phyloP scores from a whole-genome alignment of 2,113 vertebrate genomes.

The Procavia capensis region DNA sequence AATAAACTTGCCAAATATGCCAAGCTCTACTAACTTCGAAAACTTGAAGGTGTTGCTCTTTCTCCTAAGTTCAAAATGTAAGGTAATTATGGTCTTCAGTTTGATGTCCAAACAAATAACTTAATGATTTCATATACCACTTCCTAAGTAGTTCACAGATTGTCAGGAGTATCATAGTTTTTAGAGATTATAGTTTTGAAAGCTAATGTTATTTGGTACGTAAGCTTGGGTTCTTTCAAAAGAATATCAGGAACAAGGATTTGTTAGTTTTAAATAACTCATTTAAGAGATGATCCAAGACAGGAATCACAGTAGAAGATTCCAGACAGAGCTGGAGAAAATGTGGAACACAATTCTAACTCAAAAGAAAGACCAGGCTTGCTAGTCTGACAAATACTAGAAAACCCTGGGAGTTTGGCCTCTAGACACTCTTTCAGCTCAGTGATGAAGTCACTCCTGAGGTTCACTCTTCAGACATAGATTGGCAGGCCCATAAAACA shows the following conservation, averaged over 20 bases:
- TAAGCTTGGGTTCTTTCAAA: not conserved
- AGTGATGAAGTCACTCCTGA: too few relatives aligned
- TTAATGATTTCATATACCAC: conserved; percentile 1
- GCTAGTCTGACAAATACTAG: too few relatives aligned
- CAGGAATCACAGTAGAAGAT: too few relatives aligned
- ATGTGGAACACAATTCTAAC: too few relatives aligned
- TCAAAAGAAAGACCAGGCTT: too few relatives aligned
- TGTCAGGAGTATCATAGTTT: not conserved
- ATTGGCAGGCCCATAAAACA: too few relatives aligned
- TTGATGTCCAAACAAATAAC: not conserved
- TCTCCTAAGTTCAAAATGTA: conserved; percentile 36
- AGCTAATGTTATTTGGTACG: not conserved
- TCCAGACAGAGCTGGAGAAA: too few relatives aligned
- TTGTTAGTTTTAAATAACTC: not conserved
- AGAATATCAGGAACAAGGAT: too few relatives aligned
- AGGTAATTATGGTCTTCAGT: not conserved
- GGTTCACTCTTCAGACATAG: too few relatives aligned
- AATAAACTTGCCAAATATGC: not conserved
- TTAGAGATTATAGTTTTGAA: conserved; percentile 28
- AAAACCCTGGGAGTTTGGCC: too few relatives aligned
- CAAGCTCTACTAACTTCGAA: not conserved
- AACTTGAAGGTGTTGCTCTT: not conserved
- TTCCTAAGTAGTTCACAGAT: not conserved
- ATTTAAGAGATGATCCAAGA: not conserved
- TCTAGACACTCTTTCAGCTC: too few relatives aligned